Evolutionary conservation across 2,113 vertebrate species (phyloP), one percentile per base, ranked within the genome.

Genomic region (Albula goreensis): DNA sequence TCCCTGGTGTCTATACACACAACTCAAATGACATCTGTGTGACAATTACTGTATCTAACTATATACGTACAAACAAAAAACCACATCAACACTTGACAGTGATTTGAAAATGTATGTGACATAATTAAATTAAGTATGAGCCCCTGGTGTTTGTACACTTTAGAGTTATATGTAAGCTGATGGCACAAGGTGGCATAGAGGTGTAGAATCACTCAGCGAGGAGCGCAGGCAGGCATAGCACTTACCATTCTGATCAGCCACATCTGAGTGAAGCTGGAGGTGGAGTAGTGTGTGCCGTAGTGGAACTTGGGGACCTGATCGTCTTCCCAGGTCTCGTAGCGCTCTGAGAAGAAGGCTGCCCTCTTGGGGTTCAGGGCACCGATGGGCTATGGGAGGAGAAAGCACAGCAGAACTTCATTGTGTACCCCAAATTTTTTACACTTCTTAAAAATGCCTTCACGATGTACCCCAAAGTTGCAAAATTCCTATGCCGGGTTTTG

Each of bases 251-350:
- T 97, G 53, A 99, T 95, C 4, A 99, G 95, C 98, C 98, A 99
- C 0, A 96, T 97, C 88, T 97, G 95, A 77, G 97, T 96, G 93
- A 99, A 99, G 92, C 97, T 97, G 93, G 98, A 96, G 25, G 98
- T 99, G 88, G 98, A 99, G 90, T 99, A 99, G 93, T 99, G 98
- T 83, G 98, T 99, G 80, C 98, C 98, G 3, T 99, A 99, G 94
- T 99, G 98, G 93, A 99, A 99, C 88, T 98, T 98, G 0, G 98
- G 98, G 90, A 99, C 97, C 89, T 99, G 97, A 2, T 99, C 97
- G 5, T 99, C 98, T 92, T 99, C 98, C 98, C 98, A 99, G 0
- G 98, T 96, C 85, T 99, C 97, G 0, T 95, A 97, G 81, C 98
- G 96, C 85, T 99, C 98, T 0, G 97, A 96, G 89, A 99, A 99